Evolutionary conservation across 2,113 vertebrate genomes (phyloP).

Genomic region (Pachyramphus minor): DNA sequence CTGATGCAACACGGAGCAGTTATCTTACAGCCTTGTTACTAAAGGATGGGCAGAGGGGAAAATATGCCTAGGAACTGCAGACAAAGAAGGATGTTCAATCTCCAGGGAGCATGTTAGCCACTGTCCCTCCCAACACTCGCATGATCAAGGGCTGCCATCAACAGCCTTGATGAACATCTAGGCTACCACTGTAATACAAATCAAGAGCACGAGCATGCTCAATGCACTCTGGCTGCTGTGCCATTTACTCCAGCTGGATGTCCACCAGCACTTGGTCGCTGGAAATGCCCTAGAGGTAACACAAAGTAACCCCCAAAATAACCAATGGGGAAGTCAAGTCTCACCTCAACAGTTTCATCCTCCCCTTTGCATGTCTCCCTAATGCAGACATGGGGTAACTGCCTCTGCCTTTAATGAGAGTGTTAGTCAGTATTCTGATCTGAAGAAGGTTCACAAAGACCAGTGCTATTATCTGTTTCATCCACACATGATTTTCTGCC

Average conservation of each 20-base stretch:
- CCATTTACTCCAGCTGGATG: not conserved
- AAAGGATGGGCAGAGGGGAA: not conserved
- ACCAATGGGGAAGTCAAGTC: not conserved
- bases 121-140: not conserved
- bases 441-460: not conserved
- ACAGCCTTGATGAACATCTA: not conserved
- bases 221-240: not conserved
- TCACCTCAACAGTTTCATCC: not conserved
- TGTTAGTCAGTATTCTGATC: not conserved
- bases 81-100: not conserved
- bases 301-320: not conserved
- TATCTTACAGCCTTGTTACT: not conserved
- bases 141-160: not conserved
- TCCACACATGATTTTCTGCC: not conserved
- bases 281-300: not conserved
- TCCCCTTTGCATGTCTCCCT: not conserved
- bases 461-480: not conserved
- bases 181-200: not conserved
- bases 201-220: not conserved
- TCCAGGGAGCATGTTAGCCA: not conserved
- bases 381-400: not conserved
- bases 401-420: not conserved
- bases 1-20: not conserved
- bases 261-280: accelerated
- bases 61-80: not conserved